Percentiles rank a stretch among this genome's conserved stretches.
Evolutionary conservation across 2,113 vertebrate species (phyloP).

Genomic region (Psittacara wagleri): DNA sequence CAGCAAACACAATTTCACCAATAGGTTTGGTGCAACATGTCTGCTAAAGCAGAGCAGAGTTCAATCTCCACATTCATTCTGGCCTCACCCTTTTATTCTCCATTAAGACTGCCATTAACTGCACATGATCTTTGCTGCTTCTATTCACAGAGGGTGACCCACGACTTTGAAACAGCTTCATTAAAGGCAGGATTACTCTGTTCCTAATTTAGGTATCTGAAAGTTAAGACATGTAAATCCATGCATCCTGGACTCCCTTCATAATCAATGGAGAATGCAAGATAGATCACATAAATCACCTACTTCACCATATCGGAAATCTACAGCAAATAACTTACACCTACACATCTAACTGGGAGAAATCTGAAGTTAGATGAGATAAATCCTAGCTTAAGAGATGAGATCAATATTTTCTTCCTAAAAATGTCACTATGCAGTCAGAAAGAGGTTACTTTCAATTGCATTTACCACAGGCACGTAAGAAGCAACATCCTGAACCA

Average conservation of each 20-base stretch:
- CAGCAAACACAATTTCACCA: not conserved
- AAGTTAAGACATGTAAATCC: not conserved
- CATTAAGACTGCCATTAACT: not conserved
- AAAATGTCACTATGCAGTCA: not conserved
- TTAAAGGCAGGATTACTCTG: not conserved
- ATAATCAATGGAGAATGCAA: not conserved
- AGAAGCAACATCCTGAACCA: not conserved
- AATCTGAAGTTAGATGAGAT: not conserved
- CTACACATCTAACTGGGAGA: not conserved
- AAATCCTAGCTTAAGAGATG: not conserved
- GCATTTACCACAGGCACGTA: not conserved
- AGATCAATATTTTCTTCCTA: not conserved
- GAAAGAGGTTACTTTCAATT: not conserved
- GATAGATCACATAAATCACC: not conserved
- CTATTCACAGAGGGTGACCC: not conserved
- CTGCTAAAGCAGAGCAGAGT: not conserved
- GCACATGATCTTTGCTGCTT: not conserved
- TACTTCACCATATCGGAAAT: not conserved
- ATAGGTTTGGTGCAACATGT: not conserved
- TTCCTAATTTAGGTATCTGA: not conserved
- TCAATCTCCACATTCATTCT: not conserved
- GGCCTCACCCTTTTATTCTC: not conserved
- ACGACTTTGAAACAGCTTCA: not conserved
- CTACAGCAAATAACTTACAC: not conserved
- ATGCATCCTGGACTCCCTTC: not conserved